These are phyloP conservation scores for Aphis gossypii DNA, from an alignment of 1,140 invertebrate species.

Conservation along the genomic window DNA sequence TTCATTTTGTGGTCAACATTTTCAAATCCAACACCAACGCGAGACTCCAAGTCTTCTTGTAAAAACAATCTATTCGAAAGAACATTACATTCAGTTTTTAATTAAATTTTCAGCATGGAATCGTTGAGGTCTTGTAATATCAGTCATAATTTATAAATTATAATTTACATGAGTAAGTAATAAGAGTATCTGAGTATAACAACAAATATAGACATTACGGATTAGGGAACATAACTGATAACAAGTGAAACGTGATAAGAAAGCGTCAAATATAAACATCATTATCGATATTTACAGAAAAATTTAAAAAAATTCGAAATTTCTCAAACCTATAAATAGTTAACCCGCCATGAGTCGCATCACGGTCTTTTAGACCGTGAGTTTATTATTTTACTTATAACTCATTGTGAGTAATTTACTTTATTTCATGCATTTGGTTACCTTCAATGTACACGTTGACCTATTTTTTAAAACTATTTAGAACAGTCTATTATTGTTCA, in stretches of 20 bases:
- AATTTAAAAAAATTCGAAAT: too few species aligned
- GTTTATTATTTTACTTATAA: too few species aligned
- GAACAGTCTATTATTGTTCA: too few species aligned
- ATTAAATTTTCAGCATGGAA: neutral
- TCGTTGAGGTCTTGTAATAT: neutral
- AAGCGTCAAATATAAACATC: neutral
- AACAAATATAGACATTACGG: neutral
- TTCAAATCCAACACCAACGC: neutral
- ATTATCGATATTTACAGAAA: too few species aligned
- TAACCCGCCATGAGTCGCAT: too few species aligned
- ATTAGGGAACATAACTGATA: neutral
- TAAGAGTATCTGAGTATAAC: neutral
- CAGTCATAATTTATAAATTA: neutral
- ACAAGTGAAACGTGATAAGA: neutral
- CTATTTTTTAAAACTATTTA: too few species aligned
- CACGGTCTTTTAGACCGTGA: too few species aligned
- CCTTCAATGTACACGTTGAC: too few species aligned
- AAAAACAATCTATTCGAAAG: neutral
- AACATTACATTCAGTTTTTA: neutral
- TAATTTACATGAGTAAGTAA: neutral
- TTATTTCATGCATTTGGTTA: too few species aligned
- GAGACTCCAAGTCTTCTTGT: neutral
- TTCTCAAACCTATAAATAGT: too few species aligned
- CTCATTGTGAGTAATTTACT: too few species aligned
- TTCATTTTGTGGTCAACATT: conserved; percentile 27